A percentile compares a stretch with the other conserved stretches of the same genome.
Conservation (phyloP, 2,797 vertebrate genomes). For the Hypotaenidia okinawae region DNA sequence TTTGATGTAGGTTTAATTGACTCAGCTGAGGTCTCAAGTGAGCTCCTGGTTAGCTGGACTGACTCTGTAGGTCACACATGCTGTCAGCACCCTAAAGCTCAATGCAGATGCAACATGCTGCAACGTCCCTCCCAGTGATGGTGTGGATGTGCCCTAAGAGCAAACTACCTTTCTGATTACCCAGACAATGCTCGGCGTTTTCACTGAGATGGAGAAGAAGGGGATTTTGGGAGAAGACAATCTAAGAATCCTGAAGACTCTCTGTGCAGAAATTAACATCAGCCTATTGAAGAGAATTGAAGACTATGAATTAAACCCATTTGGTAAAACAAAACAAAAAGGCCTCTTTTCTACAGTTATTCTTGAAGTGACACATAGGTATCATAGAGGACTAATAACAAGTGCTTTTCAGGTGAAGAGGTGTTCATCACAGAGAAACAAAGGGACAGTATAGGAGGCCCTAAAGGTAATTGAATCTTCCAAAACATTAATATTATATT, state of each 20-base stretch:
- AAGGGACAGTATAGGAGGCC: neutral
- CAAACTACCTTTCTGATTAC: constrained; percentile 42
- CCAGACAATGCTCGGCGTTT: constrained; percentile 75
- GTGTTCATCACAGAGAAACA: constrained; percentile 18
- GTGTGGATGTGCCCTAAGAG: neutral
- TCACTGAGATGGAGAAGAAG: constrained; percentile 80
- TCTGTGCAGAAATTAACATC: constrained; percentile 62
- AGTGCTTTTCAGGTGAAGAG: constrained; percentile 45
- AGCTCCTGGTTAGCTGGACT: neutral
- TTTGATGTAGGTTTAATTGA: neutral
- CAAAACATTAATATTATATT: neutral
- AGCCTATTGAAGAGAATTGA: constrained; percentile 68
- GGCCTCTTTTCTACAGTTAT: neutral
- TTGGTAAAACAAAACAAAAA: constrained; percentile 55
- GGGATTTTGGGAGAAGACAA: constrained; percentile 60
- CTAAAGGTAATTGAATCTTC: constrained; percentile 11
- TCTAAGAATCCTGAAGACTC: constrained; percentile 54
- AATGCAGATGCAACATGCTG: neutral
- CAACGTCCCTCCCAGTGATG: neutral
- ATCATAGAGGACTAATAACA: neutral
- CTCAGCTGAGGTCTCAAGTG: neutral
- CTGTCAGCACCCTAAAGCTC: neutral
- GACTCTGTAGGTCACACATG: neutral
- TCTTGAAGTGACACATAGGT: neutral
- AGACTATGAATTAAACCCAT: constrained; percentile 50